These are phyloP conservation scores for Nephila pilipes DNA, from an alignment of 1,140 invertebrate genomes.

Conservation along the genomic window DNA sequence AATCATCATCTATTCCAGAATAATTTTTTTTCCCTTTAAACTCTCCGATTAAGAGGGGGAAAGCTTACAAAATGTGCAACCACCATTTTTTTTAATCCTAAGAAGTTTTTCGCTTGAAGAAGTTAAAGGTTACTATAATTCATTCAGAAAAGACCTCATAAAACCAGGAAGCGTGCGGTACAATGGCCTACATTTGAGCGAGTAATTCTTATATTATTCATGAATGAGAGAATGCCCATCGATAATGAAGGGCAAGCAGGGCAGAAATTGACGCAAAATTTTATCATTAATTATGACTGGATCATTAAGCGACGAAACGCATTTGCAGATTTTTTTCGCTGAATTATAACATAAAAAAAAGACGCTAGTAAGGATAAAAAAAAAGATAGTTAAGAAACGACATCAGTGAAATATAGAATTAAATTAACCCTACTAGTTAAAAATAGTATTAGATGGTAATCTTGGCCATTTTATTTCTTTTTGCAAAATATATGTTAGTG, in stretches of 20 bases:
- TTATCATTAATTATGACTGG: conserved; percentile 50
- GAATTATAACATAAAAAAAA: neutral
- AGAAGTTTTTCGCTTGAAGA: conserved; percentile 10
- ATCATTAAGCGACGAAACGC: conserved; percentile 1
- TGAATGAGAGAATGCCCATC: conserved; percentile 5
- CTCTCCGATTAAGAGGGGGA: neutral
- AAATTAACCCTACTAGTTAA: neutral
- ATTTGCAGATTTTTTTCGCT: neutral
- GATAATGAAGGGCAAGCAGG: neutral
- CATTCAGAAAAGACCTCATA: conserved; percentile 5
- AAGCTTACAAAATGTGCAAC: neutral
- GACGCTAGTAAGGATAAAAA: neutral
- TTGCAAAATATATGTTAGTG: too few relatives aligned
- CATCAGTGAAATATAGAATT: neutral
- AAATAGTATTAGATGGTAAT: too few relatives aligned
- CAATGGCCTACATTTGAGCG: neutral
- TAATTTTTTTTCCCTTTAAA: neutral
- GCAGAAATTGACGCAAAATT: conserved; percentile 20
- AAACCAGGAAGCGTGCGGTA: neutral
- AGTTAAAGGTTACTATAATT: conserved; percentile 2
- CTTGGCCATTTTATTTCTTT: too few relatives aligned
- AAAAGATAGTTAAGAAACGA: neutral
- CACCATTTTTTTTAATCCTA: neutral
- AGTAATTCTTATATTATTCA: neutral
- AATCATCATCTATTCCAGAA: neutral